These are phyloP conservation scores for Holacanthus passer DNA, from an alignment of 2,113 vertebrate genomes.

Conservation along the genomic window DNA sequence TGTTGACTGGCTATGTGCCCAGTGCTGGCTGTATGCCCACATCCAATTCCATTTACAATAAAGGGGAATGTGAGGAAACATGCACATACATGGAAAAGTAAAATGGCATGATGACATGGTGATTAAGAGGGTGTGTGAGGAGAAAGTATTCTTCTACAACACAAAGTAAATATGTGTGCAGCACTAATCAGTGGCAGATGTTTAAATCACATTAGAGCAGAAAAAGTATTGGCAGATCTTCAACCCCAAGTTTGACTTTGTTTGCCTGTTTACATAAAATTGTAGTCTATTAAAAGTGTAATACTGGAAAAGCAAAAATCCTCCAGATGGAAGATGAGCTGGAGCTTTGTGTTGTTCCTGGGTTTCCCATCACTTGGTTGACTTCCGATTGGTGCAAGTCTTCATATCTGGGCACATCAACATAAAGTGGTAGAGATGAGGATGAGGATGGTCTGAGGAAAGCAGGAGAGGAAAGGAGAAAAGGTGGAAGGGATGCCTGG, in stretches of 20 bases:
- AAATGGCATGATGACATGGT: constrained; percentile 3
- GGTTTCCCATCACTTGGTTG: constrained; percentile 5
- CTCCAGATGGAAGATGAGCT: constrained; percentile 2
- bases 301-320: neutral
- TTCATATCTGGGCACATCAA: constrained; percentile 13
- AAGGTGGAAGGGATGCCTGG: neutral
- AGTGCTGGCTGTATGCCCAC: constrained; percentile 9
- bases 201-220: neutral
- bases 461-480: neutral
- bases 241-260: neutral
- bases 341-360: constrained; percentile 8
- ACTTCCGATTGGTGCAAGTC: neutral
- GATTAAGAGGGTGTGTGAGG: neutral
- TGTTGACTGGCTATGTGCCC: constrained; percentile 21
- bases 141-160: constrained; percentile 1
- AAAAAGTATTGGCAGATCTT: neutral
- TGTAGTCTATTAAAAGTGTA: neutral
- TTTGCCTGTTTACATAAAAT: constrained; percentile 9
- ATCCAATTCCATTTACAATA: neutral
- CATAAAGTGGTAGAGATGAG: constrained; percentile 2
- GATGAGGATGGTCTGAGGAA: neutral
- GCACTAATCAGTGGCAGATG: neutral
- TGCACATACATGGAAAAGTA: neutral
- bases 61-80: constrained; percentile 17
- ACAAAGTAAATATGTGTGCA: neutral